Evolutionary conservation across 2,797 vertebrate genomes (phyloP), one percentile per base, ranked within the genome.

Genomic region (Hydrolagus colliei): DNA sequence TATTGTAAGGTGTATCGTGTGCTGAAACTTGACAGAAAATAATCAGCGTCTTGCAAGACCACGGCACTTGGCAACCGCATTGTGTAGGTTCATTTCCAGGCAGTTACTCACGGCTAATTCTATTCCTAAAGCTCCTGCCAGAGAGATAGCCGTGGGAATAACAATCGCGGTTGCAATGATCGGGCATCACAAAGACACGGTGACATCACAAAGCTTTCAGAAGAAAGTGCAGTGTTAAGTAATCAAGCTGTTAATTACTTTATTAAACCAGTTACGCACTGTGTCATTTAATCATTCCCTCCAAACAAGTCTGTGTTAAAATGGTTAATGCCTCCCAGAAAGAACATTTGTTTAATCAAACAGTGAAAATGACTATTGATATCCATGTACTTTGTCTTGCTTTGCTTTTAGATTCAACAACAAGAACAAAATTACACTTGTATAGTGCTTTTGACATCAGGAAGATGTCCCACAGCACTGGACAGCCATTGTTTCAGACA

Each of bases 191-290:
- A 68, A 84, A 11, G 32, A 71, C 65, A 52, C 11, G n/a, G 79
- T 84, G 65, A 84, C 79, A 84, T 84, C 79, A 84, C 27, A 84
- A 82, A 82, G 78, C 77, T 32, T 7, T 80, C 27, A 13, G 63
- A 82, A 82, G 9, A 32, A 82, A 82, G 61, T 68, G 65, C 27
- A 67, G 20, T 22, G 22, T 32, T 35, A 35, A 82, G 18, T 9
- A 32, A 63, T 18, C 13, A 8, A 63, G 2, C 11, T 32, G 78
- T 67, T 67, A 67, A 80, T 35, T 8, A 67, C 3, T 16, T 52
- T 62, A 14, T 22, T 14, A 7, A 27, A 32, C 16, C 18, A 67
- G 12, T 13, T 35, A 7, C 3, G 22, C 18, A 13, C 22, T 4
- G 1, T 18, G 1, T 52, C 41, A 52, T 3, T 52, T 52, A 52